These are phyloP conservation scores for Eidolon helvum DNA, from an alignment of 2,113 vertebrate species.

Conservation along the genomic window DNA sequence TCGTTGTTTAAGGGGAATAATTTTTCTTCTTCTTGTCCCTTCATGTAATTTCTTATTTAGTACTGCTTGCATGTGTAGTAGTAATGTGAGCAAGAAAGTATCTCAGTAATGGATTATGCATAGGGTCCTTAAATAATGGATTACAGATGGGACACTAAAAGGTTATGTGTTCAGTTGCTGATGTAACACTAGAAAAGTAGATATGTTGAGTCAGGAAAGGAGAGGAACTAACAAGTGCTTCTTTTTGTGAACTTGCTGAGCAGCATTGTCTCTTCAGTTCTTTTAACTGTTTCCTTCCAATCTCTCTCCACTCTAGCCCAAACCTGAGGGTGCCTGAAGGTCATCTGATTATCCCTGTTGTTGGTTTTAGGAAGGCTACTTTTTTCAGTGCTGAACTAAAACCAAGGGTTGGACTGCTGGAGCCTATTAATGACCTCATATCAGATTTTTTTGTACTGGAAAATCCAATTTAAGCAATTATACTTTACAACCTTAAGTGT, in stretches of 20 bases:
- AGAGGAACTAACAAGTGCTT: neutral
- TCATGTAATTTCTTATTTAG: conserved; percentile 44
- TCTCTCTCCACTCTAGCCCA: neutral
- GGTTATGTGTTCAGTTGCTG: conserved; percentile 26
- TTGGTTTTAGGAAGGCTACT: neutral
- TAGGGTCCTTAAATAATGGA: conserved; percentile 59
- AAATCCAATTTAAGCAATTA: neutral
- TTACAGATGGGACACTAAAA: conserved; percentile 48
- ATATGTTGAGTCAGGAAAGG: neutral
- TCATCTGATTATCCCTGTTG: neutral
- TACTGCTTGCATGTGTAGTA: conserved; percentile 6
- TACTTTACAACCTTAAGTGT: neutral
- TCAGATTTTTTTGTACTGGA: neutral
- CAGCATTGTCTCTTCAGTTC: neutral
- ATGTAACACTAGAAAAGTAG: neutral
- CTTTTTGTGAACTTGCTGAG: neutral
- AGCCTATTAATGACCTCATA: neutral
- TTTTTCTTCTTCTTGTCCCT: neutral
- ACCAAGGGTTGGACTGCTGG: neutral
- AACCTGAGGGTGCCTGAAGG: neutral
- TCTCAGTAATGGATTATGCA: conserved; percentile 52
- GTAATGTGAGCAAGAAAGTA: conserved; percentile 1
- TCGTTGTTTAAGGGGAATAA: neutral
- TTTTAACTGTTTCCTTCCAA: neutral
- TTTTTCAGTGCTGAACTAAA: neutral